phyloP scores from a whole-genome alignment of 2,888 invertebrate species.

The Autographa pulchrina region DNA sequence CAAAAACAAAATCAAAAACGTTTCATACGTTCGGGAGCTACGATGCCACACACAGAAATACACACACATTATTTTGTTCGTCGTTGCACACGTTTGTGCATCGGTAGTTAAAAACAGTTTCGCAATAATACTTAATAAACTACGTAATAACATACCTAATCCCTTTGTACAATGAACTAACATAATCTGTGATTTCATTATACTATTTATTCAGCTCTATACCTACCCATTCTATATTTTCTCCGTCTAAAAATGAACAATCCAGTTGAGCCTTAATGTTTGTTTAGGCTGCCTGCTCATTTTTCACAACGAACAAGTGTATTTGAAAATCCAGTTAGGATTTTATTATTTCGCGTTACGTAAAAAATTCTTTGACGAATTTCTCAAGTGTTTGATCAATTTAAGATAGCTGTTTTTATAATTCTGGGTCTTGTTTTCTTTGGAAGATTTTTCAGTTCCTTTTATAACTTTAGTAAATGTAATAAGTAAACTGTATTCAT shows the following conservation, averaged over 20 bases:
- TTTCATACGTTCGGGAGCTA: too few species aligned
- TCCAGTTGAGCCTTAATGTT: constrained; percentile 30
- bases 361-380: background rate
- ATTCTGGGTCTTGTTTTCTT: background rate
- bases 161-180: constrained; percentile 44
- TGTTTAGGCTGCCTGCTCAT: constrained; percentile 36
- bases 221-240: background rate
- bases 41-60: too few species aligned
- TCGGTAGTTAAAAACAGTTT: too few species aligned
- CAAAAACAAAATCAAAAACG: too few species aligned
- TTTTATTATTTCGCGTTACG: constrained; percentile 7
- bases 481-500: too few species aligned
- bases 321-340: constrained; percentile 22
- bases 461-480: background rate
- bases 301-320: constrained; percentile 44
- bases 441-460: background rate
- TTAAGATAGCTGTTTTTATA: background rate
- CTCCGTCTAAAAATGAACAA: constrained; percentile 15
- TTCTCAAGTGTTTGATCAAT: background rate
- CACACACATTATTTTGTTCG: too few species aligned
- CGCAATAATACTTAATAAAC: too few species aligned
- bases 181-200: constrained; percentile 19
- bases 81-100: too few species aligned
- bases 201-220: constrained; percentile 14
- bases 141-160: too few species aligned